Conservation (phyloP, 2,113 vertebrate species). For the Lonchura striata region DNA sequence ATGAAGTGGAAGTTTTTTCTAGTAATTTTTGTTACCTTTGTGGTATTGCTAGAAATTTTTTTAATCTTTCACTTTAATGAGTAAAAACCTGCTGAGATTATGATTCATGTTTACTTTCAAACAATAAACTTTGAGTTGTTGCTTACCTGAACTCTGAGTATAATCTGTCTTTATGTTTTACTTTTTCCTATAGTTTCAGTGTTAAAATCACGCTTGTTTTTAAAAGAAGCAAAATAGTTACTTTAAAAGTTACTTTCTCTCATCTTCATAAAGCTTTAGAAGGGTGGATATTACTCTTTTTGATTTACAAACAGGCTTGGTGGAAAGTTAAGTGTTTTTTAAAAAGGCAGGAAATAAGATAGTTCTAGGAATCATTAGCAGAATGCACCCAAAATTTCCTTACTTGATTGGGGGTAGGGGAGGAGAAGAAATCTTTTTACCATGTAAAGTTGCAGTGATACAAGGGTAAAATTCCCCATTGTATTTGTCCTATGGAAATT, state of each 20-base stretch:
- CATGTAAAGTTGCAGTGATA: neutral
- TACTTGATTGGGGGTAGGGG: neutral
- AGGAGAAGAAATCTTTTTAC: neutral
- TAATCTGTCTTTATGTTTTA: neutral
- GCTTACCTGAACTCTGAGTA: neutral
- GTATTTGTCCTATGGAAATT: neutral
- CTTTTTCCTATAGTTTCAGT: neutral
- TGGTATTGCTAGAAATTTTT: neutral
- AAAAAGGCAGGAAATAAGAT: neutral
- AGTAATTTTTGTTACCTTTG: neutral
- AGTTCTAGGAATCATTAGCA: neutral
- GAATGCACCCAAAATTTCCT: neutral
- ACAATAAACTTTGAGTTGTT: neutral
- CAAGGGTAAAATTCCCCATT: neutral
- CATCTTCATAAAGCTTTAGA: neutral
- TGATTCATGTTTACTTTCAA: neutral
- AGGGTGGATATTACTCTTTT: neutral
- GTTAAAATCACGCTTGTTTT: neutral
- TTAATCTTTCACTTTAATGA: neutral
- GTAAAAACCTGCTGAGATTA: neutral
- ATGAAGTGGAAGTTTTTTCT: neutral
- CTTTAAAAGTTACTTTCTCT: neutral
- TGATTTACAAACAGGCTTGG: neutral
- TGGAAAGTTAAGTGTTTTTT: neutral
- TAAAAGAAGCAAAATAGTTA: neutral